phyloP scores from a whole-genome alignment of 92 coral and sea anemone species.

The Ricordea florida region DNA sequence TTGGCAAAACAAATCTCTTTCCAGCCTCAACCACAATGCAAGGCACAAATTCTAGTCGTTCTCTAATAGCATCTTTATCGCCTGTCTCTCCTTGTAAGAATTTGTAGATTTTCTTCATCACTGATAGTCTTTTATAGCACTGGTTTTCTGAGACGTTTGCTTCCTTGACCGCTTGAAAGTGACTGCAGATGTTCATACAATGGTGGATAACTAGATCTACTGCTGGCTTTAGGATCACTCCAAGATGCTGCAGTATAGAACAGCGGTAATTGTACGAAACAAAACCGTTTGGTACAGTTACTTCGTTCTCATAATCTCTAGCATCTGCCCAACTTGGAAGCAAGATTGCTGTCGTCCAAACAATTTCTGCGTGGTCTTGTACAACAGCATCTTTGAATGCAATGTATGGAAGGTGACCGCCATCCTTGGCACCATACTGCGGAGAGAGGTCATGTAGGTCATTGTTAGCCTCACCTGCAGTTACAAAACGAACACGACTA shows the following conservation, averaged over 20 bases:
- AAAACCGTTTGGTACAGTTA: too few relatives aligned
- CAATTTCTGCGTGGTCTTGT: neutral
- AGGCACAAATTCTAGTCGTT: neutral
- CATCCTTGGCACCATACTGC: conserved; percentile 6
- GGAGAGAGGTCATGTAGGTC: conserved; percentile 10
- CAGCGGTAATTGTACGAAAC: too few relatives aligned
- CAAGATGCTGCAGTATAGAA: too few relatives aligned
- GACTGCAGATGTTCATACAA: conserved; percentile 54
- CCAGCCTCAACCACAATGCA: conserved; percentile 36
- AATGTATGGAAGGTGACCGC: conserved; percentile 20
- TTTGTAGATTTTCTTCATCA: neutral
- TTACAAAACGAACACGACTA: conserved; percentile 35
- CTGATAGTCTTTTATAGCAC: neutral
- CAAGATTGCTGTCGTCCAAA: conserved; percentile 65
- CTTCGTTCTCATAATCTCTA: neutral
- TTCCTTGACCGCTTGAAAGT: neutral
- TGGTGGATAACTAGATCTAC: conserved; percentile 61
- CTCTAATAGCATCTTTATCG: neutral
- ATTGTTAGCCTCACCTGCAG: neutral
- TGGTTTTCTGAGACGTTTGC: neutral
- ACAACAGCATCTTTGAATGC: conserved; percentile 54
- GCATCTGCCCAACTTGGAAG: conserved; percentile 54
- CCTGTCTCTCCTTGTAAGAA: neutral
- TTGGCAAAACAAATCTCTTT: conserved; percentile 23
- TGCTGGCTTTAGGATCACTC: conserved; percentile 44